Evolutionary conservation across 2,113 vertebrate genomes (phyloP).

Genomic region (Noctilio leporinus): DNA sequence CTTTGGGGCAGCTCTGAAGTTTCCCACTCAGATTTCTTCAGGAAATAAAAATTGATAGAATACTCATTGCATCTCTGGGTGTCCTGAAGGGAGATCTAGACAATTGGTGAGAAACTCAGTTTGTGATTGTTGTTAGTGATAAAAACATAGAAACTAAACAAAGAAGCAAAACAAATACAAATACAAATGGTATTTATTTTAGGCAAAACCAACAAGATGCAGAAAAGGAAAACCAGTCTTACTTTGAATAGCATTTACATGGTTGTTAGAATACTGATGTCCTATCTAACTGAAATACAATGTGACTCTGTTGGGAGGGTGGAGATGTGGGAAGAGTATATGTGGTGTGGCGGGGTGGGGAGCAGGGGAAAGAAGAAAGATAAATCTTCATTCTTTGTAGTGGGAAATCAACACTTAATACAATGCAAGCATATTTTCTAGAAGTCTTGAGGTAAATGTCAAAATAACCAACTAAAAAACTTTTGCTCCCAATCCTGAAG

Average conservation of each 20-base stretch:
- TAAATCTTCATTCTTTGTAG: neutral
- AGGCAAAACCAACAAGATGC: neutral
- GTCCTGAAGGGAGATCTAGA: neutral
- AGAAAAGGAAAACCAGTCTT: neutral
- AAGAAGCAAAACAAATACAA: neutral
- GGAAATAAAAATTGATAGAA: neutral
- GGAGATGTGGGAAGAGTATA: neutral
- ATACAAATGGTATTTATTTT: neutral
- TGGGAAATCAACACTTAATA: neutral
- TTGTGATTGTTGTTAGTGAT: neutral
- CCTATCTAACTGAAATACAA: neutral
- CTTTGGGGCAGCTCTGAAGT: neutral
- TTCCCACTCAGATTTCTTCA: neutral
- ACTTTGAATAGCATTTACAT: neutral
- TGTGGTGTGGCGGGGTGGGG: rapidly evolving
- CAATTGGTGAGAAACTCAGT: neutral
- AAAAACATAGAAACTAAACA: neutral
- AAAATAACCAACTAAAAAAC: neutral
- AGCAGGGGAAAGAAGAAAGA: neutral
- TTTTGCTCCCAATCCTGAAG: too few species aligned
- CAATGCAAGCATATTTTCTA: neutral
- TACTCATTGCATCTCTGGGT: neutral
- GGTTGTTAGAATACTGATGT: neutral
- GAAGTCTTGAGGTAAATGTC: neutral
- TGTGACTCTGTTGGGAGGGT: neutral